Conservation (phyloP, 2,113 vertebrate species). For the Onychostoma macrolepis region DNA sequence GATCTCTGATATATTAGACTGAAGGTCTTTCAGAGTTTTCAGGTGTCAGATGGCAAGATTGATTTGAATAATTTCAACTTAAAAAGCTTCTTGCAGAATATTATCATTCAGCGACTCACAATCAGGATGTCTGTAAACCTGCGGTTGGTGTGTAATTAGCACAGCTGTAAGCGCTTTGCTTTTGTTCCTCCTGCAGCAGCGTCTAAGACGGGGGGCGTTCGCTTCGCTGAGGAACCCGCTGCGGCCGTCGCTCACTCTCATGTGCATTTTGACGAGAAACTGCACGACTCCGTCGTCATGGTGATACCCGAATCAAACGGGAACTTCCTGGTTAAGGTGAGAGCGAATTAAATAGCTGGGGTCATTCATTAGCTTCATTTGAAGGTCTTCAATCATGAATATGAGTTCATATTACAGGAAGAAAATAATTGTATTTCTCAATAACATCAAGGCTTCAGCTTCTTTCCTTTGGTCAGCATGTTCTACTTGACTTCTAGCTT, state of each 20-base stretch:
- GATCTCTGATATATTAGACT: neutral
- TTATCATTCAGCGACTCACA: conserved; percentile 24
- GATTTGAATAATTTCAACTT: conserved; percentile 19
- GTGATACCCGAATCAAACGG: conserved; percentile 74
- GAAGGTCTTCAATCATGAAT: neutral
- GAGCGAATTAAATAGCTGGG: neutral
- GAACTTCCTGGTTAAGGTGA: conserved; percentile 80
- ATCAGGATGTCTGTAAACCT: conserved; percentile 14
- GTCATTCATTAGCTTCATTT: neutral
- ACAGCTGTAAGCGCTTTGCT: conserved; percentile 46
- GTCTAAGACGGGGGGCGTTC: conserved; percentile 71
- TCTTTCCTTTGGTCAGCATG: neutral
- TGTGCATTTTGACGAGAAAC: conserved; percentile 80
- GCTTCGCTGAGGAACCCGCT: conserved; percentile 71
- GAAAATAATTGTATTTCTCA: too few relatives aligned
- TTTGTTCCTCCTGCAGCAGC: conserved; percentile 60
- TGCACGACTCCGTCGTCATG: conserved; percentile 81
- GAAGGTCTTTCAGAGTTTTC: conserved; percentile 4
- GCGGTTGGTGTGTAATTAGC: neutral
- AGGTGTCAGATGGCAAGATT: neutral
- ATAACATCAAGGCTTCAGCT: neutral
- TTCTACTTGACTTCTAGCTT: neutral
- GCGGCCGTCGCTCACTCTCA: conserved; percentile 67
- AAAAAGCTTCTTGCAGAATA: conserved; percentile 31
- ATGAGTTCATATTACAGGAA: neutral